Conservation (phyloP, 2,888 invertebrate genomes). For the Alentia gelatinosa region DNA sequence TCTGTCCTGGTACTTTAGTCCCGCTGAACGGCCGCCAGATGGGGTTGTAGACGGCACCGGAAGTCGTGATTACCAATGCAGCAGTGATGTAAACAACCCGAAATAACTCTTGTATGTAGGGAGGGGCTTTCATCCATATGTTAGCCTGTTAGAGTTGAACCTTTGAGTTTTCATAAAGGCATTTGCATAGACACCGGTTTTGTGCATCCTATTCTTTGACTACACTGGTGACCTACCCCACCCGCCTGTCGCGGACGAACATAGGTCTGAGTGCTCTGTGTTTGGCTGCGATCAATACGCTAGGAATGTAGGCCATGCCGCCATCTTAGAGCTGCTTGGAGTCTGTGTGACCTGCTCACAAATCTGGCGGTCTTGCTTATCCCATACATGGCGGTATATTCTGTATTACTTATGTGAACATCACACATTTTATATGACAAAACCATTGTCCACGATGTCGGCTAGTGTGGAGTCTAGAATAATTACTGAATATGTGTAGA, state of each 20-base stretch:
- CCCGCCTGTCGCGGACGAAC: neutral
- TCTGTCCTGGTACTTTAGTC: neutral
- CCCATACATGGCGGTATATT: no score
- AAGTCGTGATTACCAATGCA: conserved; percentile 22
- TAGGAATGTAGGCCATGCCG: conserved; percentile 10
- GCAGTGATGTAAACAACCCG: conserved; percentile 17
- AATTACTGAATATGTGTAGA: no score
- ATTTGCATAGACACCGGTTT: no score
- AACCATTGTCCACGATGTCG: no score
- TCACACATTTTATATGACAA: no score
- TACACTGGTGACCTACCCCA: neutral
- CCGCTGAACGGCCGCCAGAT: neutral
- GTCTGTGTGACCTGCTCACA: neutral
- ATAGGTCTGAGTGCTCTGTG: neutral
- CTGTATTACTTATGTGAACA: no score
- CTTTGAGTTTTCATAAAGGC: no score
- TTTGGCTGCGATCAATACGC: neutral
- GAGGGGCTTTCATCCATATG: neutral
- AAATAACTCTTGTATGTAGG: neutral
- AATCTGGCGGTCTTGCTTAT: no score
- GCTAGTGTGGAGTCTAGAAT: no score
- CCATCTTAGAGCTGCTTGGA: neutral
- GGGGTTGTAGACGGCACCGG: neutral
- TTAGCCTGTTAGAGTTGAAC: neutral
- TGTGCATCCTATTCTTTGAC: neutral